Evolutionary conservation across 2,797 vertebrate genomes (phyloP), one percentile per base, ranked within the genome.

Genomic region (Acanthurus leucopareius): DNA sequence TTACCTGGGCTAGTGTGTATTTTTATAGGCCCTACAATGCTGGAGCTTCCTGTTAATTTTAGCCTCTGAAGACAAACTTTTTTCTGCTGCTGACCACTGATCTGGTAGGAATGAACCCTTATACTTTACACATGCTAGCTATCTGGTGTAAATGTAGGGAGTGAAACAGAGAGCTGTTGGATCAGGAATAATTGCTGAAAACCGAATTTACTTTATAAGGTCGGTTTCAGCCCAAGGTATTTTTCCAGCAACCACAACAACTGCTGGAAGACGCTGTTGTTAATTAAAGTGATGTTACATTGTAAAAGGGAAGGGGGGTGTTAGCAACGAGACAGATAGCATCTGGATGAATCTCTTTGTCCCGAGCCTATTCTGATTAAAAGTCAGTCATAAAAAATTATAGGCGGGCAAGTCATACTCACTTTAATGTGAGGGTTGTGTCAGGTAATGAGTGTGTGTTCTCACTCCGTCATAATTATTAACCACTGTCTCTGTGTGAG

Each of bases 401-500:
- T 5, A n/a, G 17, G 45, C 42, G 11, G 19, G 44, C 25, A 13
- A 48, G 25, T 69, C 20, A 42, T 8, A 65, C 42, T 11, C 52
- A n/a, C 22, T 72, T 74, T 42, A 64, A 35, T 20, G 14, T 53
- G n/a, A 59, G 60, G 1, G 42, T 45, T 49, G 35, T 22, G 58
- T 19, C 42, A 54, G 40, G 22, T 58, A 32, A 56, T 52, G 51
- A 4, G 25, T 38, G 19, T 51, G 32, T 49, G 53, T 73, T 32
- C 54, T 56, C 28, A 52, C 62, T 56, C 11, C 54, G 51, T 53
- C 14, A 47, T 71, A 48, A 66, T 66, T 40, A 32, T 15, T 20
- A 75, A 54, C 47, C 32, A 44, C 14, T 65, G 49, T 75, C 28
- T 76, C 25, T 2, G 42, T 69, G 82, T 56, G 79, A 63, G 22